These are phyloP conservation scores for Falco columbarius DNA, from an alignment of 2,797 vertebrate genomes.

Conservation along the genomic window DNA sequence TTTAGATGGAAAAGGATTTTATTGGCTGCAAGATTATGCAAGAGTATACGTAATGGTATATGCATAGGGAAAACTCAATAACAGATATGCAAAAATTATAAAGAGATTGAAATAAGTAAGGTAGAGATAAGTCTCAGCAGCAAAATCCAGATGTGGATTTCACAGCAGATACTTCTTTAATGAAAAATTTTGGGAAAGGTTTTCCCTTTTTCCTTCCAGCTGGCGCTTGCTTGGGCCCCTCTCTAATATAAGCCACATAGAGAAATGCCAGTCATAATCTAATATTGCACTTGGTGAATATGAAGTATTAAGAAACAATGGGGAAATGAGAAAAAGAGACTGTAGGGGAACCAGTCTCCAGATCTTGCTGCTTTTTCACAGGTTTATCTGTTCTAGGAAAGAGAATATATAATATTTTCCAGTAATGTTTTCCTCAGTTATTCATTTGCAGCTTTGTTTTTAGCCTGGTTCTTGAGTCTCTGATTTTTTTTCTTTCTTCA, in stretches of 20 bases:
- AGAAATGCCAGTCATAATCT: conserved; percentile 65
- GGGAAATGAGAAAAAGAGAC: conserved; percentile 54
- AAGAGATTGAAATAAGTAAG: neutral
- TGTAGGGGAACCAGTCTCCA: neutral
- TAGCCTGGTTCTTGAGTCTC: neutral
- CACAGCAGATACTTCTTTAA: conserved; percentile 37
- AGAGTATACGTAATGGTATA: neutral
- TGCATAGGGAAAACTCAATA: neutral
- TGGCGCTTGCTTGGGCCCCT: conserved; percentile 19
- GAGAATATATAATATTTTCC: conserved; percentile 20
- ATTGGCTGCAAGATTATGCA: neutral
- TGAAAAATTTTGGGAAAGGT: conserved; percentile 45
- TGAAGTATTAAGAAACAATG: conserved; percentile 34
- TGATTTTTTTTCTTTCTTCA: conserved; percentile 1
- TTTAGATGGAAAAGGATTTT: conserved; percentile 1
- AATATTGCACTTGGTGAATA: conserved; percentile 47
- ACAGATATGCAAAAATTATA: conserved; percentile 43
- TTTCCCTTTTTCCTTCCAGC: conserved; percentile 56
- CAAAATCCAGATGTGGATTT: conserved; percentile 69
- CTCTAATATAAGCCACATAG: conserved; percentile 49
- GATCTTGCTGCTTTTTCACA: neutral
- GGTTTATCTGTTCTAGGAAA: neutral
- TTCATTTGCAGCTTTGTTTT: conserved; percentile 24
- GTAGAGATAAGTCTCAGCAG: neutral
- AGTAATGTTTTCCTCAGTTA: conserved; percentile 13